A percentile compares a stretch with the other conserved stretches of the same genome.
These are phyloP conservation scores for Paradoxurus hermaphroditus DNA, from an alignment of 2,113 vertebrate species.

Conservation along the genomic window DNA sequence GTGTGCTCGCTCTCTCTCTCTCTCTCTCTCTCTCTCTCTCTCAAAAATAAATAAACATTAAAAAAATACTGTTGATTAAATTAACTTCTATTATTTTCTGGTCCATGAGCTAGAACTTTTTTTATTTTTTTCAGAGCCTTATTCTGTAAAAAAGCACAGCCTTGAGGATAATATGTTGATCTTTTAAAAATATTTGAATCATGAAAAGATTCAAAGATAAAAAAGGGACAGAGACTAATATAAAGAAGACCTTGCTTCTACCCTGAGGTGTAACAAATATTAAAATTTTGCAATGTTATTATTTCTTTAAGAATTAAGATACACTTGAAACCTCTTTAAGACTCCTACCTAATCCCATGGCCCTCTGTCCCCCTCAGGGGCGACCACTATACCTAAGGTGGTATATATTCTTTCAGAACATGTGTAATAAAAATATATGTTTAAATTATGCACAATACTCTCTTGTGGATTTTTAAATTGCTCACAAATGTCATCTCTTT, in stretches of 20 bases:
- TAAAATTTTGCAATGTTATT: neutral
- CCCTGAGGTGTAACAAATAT: neutral
- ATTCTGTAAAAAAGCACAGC: neutral
- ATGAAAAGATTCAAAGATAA: neutral
- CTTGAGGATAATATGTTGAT: neutral
- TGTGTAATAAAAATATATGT: neutral
- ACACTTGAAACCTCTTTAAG: neutral
- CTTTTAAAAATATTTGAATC: slow-evolving; percentile 17
- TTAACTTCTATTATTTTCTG: neutral
- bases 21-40: too few relatives aligned
- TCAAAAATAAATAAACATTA: too few relatives aligned
- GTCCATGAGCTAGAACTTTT: neutral
- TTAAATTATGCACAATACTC: neutral
- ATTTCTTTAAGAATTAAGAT: neutral
- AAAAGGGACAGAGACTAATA: neutral
- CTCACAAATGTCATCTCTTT: neutral
- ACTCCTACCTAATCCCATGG: neutral
- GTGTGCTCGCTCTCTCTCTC: too few relatives aligned
- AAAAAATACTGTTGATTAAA: neutral
- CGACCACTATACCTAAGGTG: neutral
- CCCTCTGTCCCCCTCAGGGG: neutral
- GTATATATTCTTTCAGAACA: neutral
- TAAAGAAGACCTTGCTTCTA: neutral
- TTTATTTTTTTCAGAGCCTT: neutral
- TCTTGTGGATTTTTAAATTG: neutral